phyloP scores from a whole-genome alignment of 2,113 vertebrate species.

The Eulemur macaco region DNA sequence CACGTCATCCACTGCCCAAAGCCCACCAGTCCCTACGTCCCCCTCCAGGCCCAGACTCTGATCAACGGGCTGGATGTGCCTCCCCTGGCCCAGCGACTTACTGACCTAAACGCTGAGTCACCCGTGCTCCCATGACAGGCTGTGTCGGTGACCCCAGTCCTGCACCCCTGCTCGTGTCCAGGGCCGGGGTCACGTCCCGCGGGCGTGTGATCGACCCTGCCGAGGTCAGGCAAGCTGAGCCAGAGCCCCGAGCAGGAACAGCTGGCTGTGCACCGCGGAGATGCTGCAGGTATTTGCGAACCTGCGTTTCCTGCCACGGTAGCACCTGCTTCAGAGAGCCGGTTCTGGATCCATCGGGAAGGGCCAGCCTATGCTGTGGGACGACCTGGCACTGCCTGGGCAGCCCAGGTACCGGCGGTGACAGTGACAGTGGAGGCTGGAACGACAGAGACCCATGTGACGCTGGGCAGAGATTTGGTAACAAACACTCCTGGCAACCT shows the following conservation, averaged over 20 bases:
- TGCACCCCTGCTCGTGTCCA: too few species aligned
- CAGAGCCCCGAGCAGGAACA: accelerated
- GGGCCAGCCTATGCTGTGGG: not conserved
- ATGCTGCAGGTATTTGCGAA: accelerated
- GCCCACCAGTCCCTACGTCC: accelerated
- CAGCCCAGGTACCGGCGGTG: not conserved
- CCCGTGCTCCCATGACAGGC: not conserved
- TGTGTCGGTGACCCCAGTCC: not conserved
- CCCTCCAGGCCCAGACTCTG: too few species aligned
- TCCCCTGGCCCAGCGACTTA: not conserved
- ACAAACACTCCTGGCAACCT: accelerated
- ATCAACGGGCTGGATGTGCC: too few species aligned
- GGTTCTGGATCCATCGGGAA: accelerated
- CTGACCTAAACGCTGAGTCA: not conserved
- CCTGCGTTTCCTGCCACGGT: accelerated
- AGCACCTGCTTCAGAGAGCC: not conserved
- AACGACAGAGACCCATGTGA: accelerated
- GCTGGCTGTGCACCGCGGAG: accelerated
- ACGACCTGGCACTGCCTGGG: accelerated
- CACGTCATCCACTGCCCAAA: too few species aligned
- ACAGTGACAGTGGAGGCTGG: not conserved
- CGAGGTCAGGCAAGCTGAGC: not conserved
- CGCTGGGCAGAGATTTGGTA: accelerated
- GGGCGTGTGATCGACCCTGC: accelerated
- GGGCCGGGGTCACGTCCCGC: not conserved